Evolutionary conservation across 1,140 invertebrate genomes (phyloP), one percentile per base, ranked within the genome.

Genomic region (Sarcophaga peregrina): DNA sequence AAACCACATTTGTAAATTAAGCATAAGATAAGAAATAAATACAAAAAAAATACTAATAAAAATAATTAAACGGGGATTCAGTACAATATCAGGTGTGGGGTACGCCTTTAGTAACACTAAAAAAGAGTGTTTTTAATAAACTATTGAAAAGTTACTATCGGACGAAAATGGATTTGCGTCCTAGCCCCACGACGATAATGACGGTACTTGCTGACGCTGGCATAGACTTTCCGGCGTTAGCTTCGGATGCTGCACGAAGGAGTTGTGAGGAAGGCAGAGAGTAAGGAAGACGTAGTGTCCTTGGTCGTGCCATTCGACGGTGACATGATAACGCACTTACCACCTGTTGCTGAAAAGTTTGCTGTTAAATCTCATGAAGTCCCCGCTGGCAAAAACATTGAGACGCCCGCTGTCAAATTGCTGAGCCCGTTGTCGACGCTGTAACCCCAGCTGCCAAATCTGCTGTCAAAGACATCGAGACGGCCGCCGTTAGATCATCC

Each of bases 81-180:
- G 10, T 54, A 54, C 52, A 68, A 68, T 17, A 37, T 68, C 62
- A 68, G 62, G 62, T 68, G 62, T 68, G 62, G 62, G 17, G 62
- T 68, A 2, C 62, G 8, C 17, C 62, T 68, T 17, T 20, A 68
- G 8, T 8, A 68, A 20, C 48, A 6, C 11, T 50, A 8, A 50
- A 11, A 6, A 50, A 50, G 11, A 68, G 17, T 68, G 15, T 3
- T 68, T 20, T 20, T 20, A 20, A 11, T 68, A 68, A 20, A 68
- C 17, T 68, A 20, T 68, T 68, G n/a, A 68, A 15, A 8, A 15
- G 58, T 20, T 20, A 68, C 8, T 17, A 68, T 17, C 9, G 17
- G 20, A 68, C n/a, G 17, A 68, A 17, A 68, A 68, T 68, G 58
- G 58, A 68, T 68, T 68, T 68, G 17, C 58, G 58, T 20, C 58